A percentile compares a stretch with the other conserved stretches of the same genome.
These are phyloP conservation scores for Lycia hirtaria DNA, from an alignment of 2,888 invertebrate species.

Conservation along the genomic window DNA sequence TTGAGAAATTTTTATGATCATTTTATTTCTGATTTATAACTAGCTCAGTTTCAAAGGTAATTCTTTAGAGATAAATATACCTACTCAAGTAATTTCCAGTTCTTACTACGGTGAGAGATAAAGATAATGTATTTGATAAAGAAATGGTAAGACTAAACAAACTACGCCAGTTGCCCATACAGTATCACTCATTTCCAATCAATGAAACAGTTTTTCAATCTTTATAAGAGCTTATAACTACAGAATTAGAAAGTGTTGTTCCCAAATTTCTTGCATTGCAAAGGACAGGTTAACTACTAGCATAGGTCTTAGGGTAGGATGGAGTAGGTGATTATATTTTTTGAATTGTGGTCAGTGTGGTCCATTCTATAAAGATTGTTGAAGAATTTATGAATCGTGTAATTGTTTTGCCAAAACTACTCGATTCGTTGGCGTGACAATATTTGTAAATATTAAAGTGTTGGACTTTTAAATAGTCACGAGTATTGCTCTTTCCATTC, in stretches of 20 bases:
- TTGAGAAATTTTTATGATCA: too few relatives aligned
- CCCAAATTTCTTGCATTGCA: slow-evolving; percentile 36
- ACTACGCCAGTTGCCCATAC: too few relatives aligned
- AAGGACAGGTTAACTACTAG: slow-evolving; percentile 49
- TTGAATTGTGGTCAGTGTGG: slow-evolving; percentile 39
- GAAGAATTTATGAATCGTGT: slow-evolving; percentile 29
- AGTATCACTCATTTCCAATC: too few relatives aligned
- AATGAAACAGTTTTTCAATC: not conserved
- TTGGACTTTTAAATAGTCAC: slow-evolving; percentile 12
- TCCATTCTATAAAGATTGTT: slow-evolving; percentile 40
- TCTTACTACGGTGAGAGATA: too few relatives aligned
- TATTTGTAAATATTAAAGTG: slow-evolving; percentile 44
- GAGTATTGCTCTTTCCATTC: slow-evolving; percentile 1
- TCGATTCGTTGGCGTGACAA: slow-evolving; percentile 44
- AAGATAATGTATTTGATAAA: too few relatives aligned
- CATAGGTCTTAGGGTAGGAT: slow-evolving; percentile 38
- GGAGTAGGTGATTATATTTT: slow-evolving; percentile 37
- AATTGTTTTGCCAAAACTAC: slow-evolving; percentile 44
- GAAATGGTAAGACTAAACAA: too few relatives aligned
- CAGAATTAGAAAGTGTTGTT: not conserved
- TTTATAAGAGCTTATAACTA: slow-evolving; percentile 6
- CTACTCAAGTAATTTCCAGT: too few relatives aligned
- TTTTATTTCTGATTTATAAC: too few relatives aligned
- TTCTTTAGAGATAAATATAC: too few relatives aligned
- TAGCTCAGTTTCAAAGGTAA: too few relatives aligned